Conservation (phyloP, 2,888 invertebrate genomes). For the Eupithecia dodoneata region DNA sequence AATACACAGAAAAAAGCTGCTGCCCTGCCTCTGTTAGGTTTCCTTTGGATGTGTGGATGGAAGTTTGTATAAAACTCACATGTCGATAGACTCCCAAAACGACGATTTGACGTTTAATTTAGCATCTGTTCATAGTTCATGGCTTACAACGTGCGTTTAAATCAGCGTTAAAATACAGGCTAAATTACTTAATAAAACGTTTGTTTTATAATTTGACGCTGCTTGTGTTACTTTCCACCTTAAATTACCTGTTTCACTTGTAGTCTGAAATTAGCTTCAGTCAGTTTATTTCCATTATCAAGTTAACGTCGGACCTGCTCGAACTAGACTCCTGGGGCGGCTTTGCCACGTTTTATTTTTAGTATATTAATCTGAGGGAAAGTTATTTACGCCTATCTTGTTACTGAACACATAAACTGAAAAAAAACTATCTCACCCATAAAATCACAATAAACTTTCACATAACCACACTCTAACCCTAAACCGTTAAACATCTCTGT, state of each 20-base stretch:
- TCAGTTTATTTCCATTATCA: conserved; percentile 11
- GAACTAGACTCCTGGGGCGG: conserved; percentile 26
- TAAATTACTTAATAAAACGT: background rate
- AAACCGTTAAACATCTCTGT: background rate
- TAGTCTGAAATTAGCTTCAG: conserved; percentile 15
- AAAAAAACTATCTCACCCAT: background rate
- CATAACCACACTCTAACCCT: background rate
- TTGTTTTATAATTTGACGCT: background rate
- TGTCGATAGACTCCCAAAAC: background rate
- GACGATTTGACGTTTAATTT: background rate
- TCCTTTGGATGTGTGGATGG: too few species aligned
- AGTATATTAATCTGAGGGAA: conserved; percentile 8
- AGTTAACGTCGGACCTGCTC: background rate
- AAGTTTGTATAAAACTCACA: background rate
- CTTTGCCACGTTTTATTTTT: conserved; percentile 15
- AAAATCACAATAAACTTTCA: background rate
- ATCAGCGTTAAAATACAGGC: background rate
- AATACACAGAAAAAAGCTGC: too few species aligned
- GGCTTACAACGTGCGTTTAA: background rate
- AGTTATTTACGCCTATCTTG: background rate
- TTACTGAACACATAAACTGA: background rate
- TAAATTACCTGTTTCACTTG: background rate
- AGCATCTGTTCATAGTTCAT: background rate
- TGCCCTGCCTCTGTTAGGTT: too few species aligned
- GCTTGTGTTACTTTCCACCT: background rate